Evolutionary conservation across 2,113 vertebrate species (phyloP).

Genomic region (Microtus ochrogaster): DNA sequence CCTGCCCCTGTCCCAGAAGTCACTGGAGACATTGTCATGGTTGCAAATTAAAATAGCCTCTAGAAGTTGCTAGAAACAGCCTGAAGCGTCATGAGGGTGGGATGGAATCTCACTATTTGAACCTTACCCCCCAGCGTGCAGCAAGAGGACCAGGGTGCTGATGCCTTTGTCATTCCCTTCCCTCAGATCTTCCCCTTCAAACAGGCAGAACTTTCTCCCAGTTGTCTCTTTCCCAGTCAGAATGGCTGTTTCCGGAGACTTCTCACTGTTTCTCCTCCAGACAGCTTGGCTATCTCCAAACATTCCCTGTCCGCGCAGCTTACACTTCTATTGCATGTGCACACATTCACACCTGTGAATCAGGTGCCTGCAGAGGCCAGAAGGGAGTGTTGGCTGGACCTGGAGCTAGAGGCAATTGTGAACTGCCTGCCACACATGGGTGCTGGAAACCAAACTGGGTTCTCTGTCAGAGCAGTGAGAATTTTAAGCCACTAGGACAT

Average conservation of each 20-base stretch:
- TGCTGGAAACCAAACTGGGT: neutral
- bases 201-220: no score
- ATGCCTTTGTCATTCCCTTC: neutral
- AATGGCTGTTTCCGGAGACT: neutral
- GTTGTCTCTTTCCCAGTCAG: no score
- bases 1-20: neutral
- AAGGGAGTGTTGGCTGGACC: neutral
- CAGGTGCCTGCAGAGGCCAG: neutral
- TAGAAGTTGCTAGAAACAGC: constrained; percentile 14
- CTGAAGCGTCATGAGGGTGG: neutral
- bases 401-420: neutral
- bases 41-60: neutral
- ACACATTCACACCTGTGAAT: neutral
- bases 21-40: neutral
- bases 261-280: no score
- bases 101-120: neutral
- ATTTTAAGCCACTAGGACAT: neutral
- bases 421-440: no score
- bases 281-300: neutral
- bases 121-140: neutral
- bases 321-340: neutral
- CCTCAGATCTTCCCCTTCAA: neutral
- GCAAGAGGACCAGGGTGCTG: neutral
- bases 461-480: neutral
- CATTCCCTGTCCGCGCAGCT: no score